Conservation (phyloP, 2,113 vertebrate genomes). For the Jacana jacana region DNA sequence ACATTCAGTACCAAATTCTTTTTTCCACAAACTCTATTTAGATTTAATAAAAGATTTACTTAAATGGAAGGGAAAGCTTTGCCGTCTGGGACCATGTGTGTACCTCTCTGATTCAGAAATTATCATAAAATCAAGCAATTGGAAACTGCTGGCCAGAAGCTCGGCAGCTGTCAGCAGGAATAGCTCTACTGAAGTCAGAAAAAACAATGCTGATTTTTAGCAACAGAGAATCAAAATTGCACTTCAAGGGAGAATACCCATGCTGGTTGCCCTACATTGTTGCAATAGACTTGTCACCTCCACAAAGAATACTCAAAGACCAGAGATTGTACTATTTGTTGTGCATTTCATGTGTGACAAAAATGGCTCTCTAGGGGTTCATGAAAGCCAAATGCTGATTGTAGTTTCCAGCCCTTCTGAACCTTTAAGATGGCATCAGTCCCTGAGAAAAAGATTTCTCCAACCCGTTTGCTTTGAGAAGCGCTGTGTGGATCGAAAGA, state of each 20-base stretch:
- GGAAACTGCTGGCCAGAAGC: neutral
- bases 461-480: neutral
- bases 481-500: neutral
- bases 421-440: neutral
- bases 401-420: neutral
- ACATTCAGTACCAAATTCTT: neutral
- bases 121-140: neutral
- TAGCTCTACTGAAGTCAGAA: neutral
- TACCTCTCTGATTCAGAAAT: neutral
- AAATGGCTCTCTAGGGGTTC: neutral
- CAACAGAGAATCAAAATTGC: neutral
- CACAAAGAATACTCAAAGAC: neutral
- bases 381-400: neutral
- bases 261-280: neutral
- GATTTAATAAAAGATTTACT: neutral
- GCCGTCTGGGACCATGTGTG: accelerated
- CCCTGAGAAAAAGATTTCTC: neutral
- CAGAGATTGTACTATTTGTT: neutral
- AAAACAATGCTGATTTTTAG: neutral
- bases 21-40: neutral
- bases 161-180: neutral
- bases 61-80: neutral
- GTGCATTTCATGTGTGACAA: neutral
- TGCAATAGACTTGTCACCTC: neutral
- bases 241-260: neutral